Evolutionary conservation across 1,140 invertebrate genomes (phyloP).

Genomic region (Achroia grisella): DNA sequence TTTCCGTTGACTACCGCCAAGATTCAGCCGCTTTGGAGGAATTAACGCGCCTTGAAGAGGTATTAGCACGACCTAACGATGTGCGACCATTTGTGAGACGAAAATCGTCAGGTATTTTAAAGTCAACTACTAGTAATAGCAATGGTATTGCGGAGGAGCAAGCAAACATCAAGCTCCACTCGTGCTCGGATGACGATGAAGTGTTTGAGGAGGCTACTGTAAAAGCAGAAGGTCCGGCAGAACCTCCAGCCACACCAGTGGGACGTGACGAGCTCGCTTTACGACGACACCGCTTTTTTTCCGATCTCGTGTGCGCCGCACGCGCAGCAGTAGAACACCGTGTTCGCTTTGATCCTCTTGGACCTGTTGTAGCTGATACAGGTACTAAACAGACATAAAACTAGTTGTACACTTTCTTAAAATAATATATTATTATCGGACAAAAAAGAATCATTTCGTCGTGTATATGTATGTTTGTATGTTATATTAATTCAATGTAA

Average conservation of each 20-base stretch:
- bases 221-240: slow-evolving; percentile 68
- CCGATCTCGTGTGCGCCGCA: slow-evolving; percentile 81
- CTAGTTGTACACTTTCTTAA: too few species aligned
- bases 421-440: too few species aligned
- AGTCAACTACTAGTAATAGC: slow-evolving; percentile 56
- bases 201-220: slow-evolving; percentile 45
- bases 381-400: slow-evolving; percentile 40
- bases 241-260: slow-evolving; percentile 82
- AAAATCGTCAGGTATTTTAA: slow-evolving; percentile 68
- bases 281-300: slow-evolving; percentile 83
- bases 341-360: slow-evolving; percentile 82
- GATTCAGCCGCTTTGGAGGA: slow-evolving; percentile 55
- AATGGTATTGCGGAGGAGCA: slow-evolving; percentile 37
- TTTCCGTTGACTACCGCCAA: slow-evolving; percentile 53
- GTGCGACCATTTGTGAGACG: slow-evolving; percentile 44
- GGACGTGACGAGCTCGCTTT: slow-evolving; percentile 84
- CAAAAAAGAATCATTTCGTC: too few species aligned
- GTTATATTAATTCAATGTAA: not conserved
- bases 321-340: slow-evolving; percentile 82
- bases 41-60: slow-evolving; percentile 48
- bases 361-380: slow-evolving; percentile 78
- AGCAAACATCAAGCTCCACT: slow-evolving; percentile 28
- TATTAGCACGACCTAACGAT: slow-evolving; percentile 54
- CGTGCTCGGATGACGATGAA: slow-evolving; percentile 63
- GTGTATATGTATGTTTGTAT: too few species aligned